Percentiles rank a stretch among this genome's conserved stretches.
Evolutionary conservation across 2,888 invertebrate species (phyloP).

Genomic region (Andrena dorsata): DNA sequence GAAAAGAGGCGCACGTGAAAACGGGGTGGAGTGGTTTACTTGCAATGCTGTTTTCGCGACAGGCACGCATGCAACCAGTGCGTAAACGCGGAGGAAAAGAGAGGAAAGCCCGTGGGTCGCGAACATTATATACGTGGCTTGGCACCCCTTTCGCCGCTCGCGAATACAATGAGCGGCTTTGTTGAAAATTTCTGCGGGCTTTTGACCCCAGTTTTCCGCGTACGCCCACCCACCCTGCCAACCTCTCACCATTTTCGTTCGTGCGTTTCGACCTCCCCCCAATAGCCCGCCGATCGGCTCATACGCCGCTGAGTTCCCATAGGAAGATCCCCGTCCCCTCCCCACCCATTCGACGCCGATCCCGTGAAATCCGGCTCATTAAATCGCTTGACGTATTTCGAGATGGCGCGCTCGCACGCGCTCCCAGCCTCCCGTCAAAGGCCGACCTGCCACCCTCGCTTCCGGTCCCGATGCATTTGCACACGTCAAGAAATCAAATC

Average conservation of each 20-base stretch:
- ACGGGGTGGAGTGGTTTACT: conserved; percentile 37
- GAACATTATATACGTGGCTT: conserved; percentile 58
- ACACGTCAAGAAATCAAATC: conserved; percentile 46
- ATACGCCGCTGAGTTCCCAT: conserved; percentile 59
- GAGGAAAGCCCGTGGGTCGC: conserved; percentile 36
- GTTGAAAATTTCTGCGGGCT: conserved; percentile 73
- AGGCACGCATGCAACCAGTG: conserved; percentile 63
- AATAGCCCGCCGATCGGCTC: conserved; percentile 57
- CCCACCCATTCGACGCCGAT: conserved; percentile 62
- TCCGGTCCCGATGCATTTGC: conserved; percentile 18
- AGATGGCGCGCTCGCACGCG: conserved; percentile 59
- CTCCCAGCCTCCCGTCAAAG: conserved; percentile 56
- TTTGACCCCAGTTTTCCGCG: conserved; percentile 71
- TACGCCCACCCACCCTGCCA: conserved; percentile 24
- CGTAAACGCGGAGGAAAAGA: conserved; percentile 58
- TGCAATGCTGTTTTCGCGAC: conserved; percentile 52
- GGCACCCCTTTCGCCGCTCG: conserved; percentile 55
- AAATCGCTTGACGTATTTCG: conserved; percentile 69
- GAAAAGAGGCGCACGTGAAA: conserved; percentile 15
- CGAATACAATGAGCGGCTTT: conserved; percentile 67
- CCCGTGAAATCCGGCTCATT: conserved; percentile 77
- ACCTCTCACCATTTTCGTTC: conserved; percentile 43
- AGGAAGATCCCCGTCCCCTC: conserved; percentile 47
- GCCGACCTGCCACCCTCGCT: not conserved
- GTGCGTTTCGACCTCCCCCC: conserved; percentile 51